Evolutionary conservation across 1,140 invertebrate species (phyloP).

Genomic region (Aphis craccivora): DNA sequence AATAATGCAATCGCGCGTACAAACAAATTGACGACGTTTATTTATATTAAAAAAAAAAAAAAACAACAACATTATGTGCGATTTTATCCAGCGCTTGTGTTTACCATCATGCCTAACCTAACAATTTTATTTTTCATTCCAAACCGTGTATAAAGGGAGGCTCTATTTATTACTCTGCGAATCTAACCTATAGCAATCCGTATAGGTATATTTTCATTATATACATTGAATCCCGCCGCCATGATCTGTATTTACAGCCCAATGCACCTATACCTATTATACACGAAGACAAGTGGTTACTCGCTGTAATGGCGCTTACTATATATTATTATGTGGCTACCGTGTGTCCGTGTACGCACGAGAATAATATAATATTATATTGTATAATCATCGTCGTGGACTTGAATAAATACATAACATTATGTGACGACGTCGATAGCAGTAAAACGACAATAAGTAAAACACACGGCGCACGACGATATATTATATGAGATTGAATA

Average conservation of each 20-base stretch:
- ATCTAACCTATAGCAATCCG: not conserved
- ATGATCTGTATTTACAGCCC: not conserved
- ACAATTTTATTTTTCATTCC: too few relatives aligned
- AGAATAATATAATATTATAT: not conserved
- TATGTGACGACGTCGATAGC: not conserved
- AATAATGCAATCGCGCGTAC: too few relatives aligned
- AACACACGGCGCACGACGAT: not conserved
- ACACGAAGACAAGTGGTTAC: not conserved
- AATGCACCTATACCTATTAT: not conserved
- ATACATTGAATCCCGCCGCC: not conserved
- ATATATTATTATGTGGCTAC: not conserved
- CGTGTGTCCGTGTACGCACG: not conserved
- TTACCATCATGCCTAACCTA: too few relatives aligned
- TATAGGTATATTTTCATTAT: not conserved
- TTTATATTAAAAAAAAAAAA: too few relatives aligned
- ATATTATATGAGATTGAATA: not conserved
- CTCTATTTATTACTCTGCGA: not conserved
- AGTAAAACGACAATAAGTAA: conserved; percentile 22
- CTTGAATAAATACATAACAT: conserved; percentile 34
- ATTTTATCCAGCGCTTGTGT: too few relatives aligned
- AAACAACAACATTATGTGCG: too few relatives aligned
- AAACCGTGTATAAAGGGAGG: not conserved
- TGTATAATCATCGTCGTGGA: not conserved
- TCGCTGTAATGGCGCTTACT: not conserved
- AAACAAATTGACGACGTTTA: too few relatives aligned